These are phyloP conservation scores for Megalops cyprinoides DNA, from an alignment of 2,797 vertebrate species.

Conservation along the genomic window DNA sequence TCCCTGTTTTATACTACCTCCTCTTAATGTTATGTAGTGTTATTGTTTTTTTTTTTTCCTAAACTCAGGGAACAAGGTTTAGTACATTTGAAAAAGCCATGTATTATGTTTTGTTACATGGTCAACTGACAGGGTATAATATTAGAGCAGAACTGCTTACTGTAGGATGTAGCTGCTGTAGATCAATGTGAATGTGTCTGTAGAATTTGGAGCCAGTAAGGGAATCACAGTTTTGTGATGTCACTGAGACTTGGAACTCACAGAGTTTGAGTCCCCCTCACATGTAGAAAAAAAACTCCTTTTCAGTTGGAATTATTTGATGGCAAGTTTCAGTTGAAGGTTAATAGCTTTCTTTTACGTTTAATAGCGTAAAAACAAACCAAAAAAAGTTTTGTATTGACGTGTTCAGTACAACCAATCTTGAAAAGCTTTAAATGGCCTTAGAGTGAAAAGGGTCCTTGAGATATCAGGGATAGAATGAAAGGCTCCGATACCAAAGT, in stretches of 20 bases:
- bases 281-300: constrained; percentile 34
- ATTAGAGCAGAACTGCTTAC: constrained; percentile 72
- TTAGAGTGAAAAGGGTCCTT: constrained; percentile 64
- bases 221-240: constrained; percentile 58
- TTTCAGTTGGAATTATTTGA: constrained; percentile 46
- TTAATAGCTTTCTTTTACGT: constrained; percentile 53
- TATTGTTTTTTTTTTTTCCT: constrained; percentile 87
- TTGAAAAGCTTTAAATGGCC: constrained; percentile 70
- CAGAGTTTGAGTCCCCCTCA: constrained; percentile 35
- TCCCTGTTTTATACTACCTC: constrained; percentile 98
- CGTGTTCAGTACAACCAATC: constrained; percentile 53
- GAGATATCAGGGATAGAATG: constrained; percentile 46
- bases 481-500: constrained; percentile 51
- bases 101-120: constrained; percentile 70
- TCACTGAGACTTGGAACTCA: constrained; percentile 38
- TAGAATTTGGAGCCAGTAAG: constrained; percentile 64
- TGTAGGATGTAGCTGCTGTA: constrained; percentile 65
- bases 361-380: constrained; percentile 55
- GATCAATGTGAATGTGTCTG: constrained; percentile 72
- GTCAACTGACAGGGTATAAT: constrained; percentile 95
- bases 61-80: constrained; percentile 94
- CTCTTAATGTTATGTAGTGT: constrained; percentile 79
- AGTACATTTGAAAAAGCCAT: constrained; percentile 83
- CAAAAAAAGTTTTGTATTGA: constrained; percentile 64
- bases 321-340: constrained; percentile 50